phyloP scores from a whole-genome alignment of 2,888 invertebrate genomes.

The Bugulina stolonifera region DNA sequence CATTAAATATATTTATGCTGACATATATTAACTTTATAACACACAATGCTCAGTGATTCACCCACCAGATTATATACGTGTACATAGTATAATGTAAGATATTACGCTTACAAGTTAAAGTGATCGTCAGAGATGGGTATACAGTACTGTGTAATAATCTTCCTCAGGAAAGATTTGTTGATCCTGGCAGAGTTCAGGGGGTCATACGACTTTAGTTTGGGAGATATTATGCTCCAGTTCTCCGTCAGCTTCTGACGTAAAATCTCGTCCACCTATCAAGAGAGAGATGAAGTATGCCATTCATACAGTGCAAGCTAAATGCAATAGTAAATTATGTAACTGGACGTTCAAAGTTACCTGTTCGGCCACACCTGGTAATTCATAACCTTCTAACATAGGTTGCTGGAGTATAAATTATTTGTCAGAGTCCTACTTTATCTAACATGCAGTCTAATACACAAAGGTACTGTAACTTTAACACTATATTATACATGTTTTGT shows the following conservation, averaged over 20 bases:
- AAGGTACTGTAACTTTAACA: neutral
- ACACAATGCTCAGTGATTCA: too few species aligned
- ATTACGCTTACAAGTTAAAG: slow-evolving; percentile 44
- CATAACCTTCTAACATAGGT: too few species aligned
- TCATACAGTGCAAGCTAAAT: neutral
- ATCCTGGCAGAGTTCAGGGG: slow-evolving; percentile 36
- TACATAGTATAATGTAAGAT: too few species aligned
- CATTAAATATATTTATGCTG: too few species aligned
- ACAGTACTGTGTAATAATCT: slow-evolving; percentile 41
- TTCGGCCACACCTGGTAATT: too few species aligned
- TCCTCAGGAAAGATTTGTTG: slow-evolving; percentile 38
- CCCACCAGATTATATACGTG: neutral
- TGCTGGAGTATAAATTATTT: too few species aligned
- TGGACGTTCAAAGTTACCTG: neutral
- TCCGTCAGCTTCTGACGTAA: slow-evolving; percentile 45
- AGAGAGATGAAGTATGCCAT: neutral
- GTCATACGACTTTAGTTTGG: slow-evolving; percentile 39
- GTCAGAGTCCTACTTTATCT: too few species aligned
- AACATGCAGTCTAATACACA: too few species aligned
- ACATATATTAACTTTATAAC: too few species aligned
- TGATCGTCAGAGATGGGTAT: slow-evolving; percentile 46
- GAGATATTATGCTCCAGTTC: slow-evolving; percentile 44
- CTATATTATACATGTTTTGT: neutral
- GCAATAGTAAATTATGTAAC: neutral
- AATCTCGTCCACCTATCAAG: slow-evolving; percentile 43